Base-by-base conservation (phyloP, 2,113 vertebrate genomes). In the Pseudopipra pipra region DNA sequence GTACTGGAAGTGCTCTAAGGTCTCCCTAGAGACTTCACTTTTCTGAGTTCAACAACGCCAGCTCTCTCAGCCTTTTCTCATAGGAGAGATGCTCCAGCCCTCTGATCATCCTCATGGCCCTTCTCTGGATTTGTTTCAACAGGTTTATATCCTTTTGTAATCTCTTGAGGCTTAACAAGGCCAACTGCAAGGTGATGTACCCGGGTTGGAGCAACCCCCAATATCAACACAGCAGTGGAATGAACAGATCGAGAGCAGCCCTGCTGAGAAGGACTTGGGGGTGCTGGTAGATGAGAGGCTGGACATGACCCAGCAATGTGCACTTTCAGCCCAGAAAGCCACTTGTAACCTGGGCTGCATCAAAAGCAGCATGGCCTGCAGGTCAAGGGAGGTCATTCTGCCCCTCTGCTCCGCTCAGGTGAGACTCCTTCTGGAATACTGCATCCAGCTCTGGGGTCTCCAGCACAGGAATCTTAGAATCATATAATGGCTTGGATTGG, bases 141-240 rank as follows among this genome's bases (percentile, higher is more conserved):
- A 37, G 25, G 5, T 55, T 22, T 12, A 7, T 24, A 15, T 43
- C 25, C 15, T 33, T 47, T 55, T 6, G 13, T 35, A 47, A 68
- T 7, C 14, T 55, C 46, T 10, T 15, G 16, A 44, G 5, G 3
- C 46, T 52, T 67, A 51, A 47, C 16, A 35, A 41, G 39, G 22
- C 24, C 46, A 49, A 25, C 11, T 35, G 24, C 54, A 25, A 39
- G 33, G 19, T 54, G 9, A 28, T 30, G n/a, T 24, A 54, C 7
- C 39, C 31, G n/a, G 7, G 1, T 33, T 6, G 2, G 5, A 20
- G 11, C 39, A 61, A 12, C 1, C 6, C 39, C n/a, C 0, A 2
- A 4, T n/a, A 17, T 11, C 28, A 22, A 5, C 17, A 68, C 20
- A 61, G 54, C 54, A 75, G 70, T 24, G 67, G 87, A 13, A 54